phyloP scores from a whole-genome alignment of 2,797 vertebrate species.

The Mycteria americana region DNA sequence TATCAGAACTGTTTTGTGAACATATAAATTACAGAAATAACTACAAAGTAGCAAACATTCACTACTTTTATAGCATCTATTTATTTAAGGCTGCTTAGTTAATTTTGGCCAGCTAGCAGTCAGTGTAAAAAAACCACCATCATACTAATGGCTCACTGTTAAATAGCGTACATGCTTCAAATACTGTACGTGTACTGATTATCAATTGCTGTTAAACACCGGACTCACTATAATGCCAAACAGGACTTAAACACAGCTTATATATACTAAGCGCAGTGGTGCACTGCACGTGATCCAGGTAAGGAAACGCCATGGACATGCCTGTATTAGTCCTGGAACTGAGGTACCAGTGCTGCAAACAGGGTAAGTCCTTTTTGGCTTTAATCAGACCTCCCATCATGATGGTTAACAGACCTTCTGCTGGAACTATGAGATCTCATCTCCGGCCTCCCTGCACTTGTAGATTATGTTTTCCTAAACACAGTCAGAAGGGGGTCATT shows the following conservation, averaged over 20 bases:
- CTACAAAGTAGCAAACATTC: background rate
- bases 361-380: background rate
- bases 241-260: background rate
- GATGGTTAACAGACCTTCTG: background rate
- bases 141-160: background rate
- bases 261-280: background rate
- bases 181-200: background rate
- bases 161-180: background rate
- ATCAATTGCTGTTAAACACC: background rate
- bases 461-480: background rate
- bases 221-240: background rate
- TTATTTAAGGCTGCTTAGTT: background rate
- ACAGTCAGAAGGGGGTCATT: background rate
- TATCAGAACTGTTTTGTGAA: background rate
- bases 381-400: background rate
- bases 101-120: background rate
- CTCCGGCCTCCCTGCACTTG: background rate
- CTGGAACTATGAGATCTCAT: background rate
- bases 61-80: background rate
- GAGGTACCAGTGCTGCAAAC: background rate
- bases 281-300: background rate
- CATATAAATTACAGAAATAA: background rate
- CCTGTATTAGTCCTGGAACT: background rate
- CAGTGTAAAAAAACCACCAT: background rate
- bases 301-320: background rate